phyloP scores from a whole-genome alignment of 1,140 invertebrate genomes.

The Papilio polytes region DNA sequence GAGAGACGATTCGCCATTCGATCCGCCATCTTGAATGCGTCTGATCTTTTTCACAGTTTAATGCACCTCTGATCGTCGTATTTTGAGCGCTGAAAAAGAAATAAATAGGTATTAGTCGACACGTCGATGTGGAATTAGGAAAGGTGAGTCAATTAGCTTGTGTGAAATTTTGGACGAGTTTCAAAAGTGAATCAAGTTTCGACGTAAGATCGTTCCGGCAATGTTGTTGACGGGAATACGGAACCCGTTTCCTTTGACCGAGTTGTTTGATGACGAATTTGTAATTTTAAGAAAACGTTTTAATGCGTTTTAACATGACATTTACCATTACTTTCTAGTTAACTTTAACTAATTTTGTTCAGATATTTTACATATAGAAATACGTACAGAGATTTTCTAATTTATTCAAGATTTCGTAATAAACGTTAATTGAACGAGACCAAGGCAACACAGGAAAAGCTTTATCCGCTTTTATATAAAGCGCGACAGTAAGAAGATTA shows the following conservation, averaged over 20 bases:
- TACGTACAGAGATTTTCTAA: neutral
- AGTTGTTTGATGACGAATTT: neutral
- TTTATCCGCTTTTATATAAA: constrained; percentile 21
- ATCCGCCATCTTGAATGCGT: constrained; percentile 67
- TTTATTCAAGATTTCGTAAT: constrained; percentile 14
- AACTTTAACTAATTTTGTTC: neutral
- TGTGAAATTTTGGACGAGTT: constrained; percentile 53
- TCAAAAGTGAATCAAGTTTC: constrained; percentile 66
- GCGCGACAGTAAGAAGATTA: constrained; percentile 23
- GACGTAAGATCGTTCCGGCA: constrained; percentile 38
- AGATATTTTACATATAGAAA: neutral
- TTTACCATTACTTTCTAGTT: too few relatives aligned
- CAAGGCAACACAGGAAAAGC: neutral
- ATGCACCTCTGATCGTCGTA: constrained; percentile 58
- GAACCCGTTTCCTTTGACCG: constrained; percentile 17
- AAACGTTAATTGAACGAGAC: constrained; percentile 5
- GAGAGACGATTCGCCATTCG: constrained; percentile 67
- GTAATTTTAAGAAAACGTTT: neutral
- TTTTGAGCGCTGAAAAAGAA: constrained; percentile 78
- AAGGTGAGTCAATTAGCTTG: constrained; percentile 68
- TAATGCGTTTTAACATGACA: neutral
- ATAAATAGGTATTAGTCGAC: constrained; percentile 64
- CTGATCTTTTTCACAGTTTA: constrained; percentile 72
- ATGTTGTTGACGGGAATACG: constrained; percentile 25
- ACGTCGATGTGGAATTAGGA: constrained; percentile 57